A percentile compares a stretch with the other conserved stretches of the same genome.
phyloP scores from a whole-genome alignment of 2,113 vertebrate species.

The Motacilla tschutschensis region DNA sequence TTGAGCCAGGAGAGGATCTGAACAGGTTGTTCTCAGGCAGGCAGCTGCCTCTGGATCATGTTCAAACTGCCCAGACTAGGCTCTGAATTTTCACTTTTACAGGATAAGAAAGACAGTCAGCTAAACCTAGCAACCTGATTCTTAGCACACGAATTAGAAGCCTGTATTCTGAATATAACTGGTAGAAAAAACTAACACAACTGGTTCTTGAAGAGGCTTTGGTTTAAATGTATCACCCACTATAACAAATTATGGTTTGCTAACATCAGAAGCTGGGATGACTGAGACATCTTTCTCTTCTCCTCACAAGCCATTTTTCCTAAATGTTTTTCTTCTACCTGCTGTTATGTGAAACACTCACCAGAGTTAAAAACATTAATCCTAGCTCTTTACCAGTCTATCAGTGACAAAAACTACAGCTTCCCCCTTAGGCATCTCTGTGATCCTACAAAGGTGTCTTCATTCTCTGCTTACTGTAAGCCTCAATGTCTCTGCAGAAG shows the following conservation, averaged over 20 bases:
- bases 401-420: background rate
- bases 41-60: background rate
- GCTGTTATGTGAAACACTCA: background rate
- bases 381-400: background rate
- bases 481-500: background rate
- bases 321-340: background rate
- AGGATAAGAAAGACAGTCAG: background rate
- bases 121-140: background rate
- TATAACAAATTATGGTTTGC: background rate
- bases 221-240: background rate
- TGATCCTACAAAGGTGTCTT: background rate
- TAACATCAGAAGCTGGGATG: background rate
- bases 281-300: background rate
- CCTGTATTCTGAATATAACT: background rate
- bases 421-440: background rate
- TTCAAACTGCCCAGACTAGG: background rate
- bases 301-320: background rate
- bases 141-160: background rate
- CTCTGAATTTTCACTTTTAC: background rate
- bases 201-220: background rate
- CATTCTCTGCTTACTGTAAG: background rate
- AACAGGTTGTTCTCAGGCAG: background rate
- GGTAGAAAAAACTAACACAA: background rate
- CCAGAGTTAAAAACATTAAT: background rate
- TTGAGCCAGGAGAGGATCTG: background rate